Percentiles rank a stretch among this genome's conserved stretches.
Evolutionary conservation across 2,888 invertebrate species (phyloP).

Genomic region (Drosophila histrio): DNA sequence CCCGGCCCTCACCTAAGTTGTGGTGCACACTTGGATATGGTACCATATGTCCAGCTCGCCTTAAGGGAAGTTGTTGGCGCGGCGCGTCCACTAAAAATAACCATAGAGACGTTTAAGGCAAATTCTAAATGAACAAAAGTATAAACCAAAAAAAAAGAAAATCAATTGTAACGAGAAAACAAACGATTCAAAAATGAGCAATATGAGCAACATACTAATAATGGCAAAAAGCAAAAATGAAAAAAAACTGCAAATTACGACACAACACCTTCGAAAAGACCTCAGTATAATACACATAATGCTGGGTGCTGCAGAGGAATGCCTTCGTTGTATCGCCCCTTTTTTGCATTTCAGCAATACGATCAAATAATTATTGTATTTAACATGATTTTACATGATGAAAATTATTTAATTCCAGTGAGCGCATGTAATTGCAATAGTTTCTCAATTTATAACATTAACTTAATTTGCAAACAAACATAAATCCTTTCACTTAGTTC

Average conservation of each 20-base stretch:
- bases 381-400: background rate
- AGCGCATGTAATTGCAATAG: background rate
- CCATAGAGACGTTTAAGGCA: slow-evolving; percentile 82
- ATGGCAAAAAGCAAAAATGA: slow-evolving; percentile 71
- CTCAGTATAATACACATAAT: slow-evolving; percentile 71
- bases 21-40: slow-evolving; percentile 1
- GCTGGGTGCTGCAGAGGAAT: slow-evolving; percentile 74
- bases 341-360: slow-evolving; percentile 50
- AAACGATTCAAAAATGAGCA: slow-evolving; percentile 66
- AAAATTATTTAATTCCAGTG: background rate
- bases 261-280: slow-evolving; percentile 79
- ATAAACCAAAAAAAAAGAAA: slow-evolving; percentile 50
- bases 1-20: background rate
- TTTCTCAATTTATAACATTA: slow-evolving; percentile 8
- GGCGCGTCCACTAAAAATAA: slow-evolving; percentile 76
- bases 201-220: slow-evolving; percentile 72
- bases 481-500: background rate
- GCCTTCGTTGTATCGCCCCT: slow-evolving; percentile 76
- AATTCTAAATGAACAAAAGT: slow-evolving; percentile 78
- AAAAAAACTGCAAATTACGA: slow-evolving; percentile 77
- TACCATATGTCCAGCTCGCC: slow-evolving; percentile 17
- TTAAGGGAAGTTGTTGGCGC: slow-evolving; percentile 12
- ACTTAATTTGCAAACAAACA: background rate
- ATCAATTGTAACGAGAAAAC: slow-evolving; percentile 65
- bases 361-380: background rate